These are phyloP conservation scores for Chymomyza procnemis DNA, from an alignment of 2,888 invertebrate species.

Conservation along the genomic window DNA sequence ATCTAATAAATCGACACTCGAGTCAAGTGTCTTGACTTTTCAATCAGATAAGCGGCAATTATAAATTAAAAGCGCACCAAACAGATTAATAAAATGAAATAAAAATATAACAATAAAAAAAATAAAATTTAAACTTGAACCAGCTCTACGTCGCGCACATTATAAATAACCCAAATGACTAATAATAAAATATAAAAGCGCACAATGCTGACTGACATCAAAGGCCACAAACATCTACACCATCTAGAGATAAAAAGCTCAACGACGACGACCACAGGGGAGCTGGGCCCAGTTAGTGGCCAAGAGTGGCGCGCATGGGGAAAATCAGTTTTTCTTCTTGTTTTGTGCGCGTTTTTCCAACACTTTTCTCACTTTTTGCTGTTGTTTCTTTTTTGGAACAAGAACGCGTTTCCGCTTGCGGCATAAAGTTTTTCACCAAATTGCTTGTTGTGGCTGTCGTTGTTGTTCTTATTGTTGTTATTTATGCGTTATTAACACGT, in stretches of 20 bases:
- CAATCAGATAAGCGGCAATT: slow-evolving; percentile 69
- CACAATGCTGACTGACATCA: slow-evolving; percentile 52
- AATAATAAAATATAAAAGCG: slow-evolving; percentile 68
- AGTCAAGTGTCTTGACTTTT: slow-evolving; percentile 63
- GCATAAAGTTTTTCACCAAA: background rate
- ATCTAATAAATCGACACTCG: slow-evolving; percentile 66
- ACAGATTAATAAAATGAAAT: slow-evolving; percentile 71
- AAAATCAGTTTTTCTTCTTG: slow-evolving; percentile 19
- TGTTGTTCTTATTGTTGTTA: slow-evolving; percentile 12
- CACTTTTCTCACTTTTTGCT: slow-evolving; percentile 17
- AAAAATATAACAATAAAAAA: too few species aligned
- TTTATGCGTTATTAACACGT: slow-evolving; percentile 68
- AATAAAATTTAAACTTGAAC: slow-evolving; percentile 53
- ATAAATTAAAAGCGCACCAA: slow-evolving; percentile 68
- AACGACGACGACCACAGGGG: slow-evolving; percentile 21
- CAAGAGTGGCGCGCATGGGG: background rate
- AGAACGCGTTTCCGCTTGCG: background rate
- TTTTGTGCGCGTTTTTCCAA: background rate
- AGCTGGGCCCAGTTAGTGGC: background rate
- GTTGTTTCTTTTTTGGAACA: slow-evolving; percentile 8
- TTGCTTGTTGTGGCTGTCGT: background rate
- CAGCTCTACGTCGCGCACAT: slow-evolving; percentile 28
- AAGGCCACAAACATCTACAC: slow-evolving; percentile 34
- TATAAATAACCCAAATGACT: slow-evolving; percentile 69
- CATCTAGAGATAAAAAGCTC: slow-evolving; percentile 14